Percentiles rank a stretch among this genome's conserved stretches.
phyloP scores from a whole-genome alignment of 2,888 invertebrate genomes.

The Iselma pallidipennis region DNA sequence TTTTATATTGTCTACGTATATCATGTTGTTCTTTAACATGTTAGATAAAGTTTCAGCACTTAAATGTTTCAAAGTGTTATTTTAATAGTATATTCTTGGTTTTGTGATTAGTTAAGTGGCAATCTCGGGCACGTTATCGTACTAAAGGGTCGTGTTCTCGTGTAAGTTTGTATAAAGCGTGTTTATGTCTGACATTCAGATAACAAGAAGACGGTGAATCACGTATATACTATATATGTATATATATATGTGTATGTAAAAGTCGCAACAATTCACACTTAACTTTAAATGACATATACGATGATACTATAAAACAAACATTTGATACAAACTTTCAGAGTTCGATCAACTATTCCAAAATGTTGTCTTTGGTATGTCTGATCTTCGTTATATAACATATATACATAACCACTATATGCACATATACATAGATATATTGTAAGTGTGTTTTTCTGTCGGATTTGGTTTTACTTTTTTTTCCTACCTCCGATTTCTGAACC shows the following conservation, averaged over 20 bases:
- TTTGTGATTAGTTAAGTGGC: conserved; percentile 25
- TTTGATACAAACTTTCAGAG: not conserved
- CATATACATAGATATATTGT: not conserved
- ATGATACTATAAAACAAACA: not conserved
- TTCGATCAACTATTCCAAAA: not conserved
- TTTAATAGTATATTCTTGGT: conserved; percentile 22
- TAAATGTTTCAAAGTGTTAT: conserved; percentile 19
- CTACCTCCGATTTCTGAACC: not conserved
- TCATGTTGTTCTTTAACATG: conserved; percentile 10
- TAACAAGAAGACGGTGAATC: conserved; percentile 16
- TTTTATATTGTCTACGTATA: conserved; percentile 13
- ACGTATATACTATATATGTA: too few relatives aligned
- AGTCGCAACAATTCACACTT: not conserved
- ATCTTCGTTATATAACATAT: not conserved
- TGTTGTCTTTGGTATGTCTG: not conserved
- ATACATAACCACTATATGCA: not conserved
- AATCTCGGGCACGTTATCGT: conserved; percentile 22
- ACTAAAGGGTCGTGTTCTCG: conserved; percentile 20
- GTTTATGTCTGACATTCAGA: conserved; percentile 24
- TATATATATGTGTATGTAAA: too few relatives aligned
- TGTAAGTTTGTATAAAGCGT: conserved; percentile 23
- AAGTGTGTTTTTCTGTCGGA: not conserved
- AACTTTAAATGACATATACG: not conserved
- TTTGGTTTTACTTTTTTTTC: not conserved
- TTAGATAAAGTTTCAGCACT: conserved; percentile 15